phyloP scores from a whole-genome alignment of 2,888 invertebrate species.

The Athalia rosae region DNA sequence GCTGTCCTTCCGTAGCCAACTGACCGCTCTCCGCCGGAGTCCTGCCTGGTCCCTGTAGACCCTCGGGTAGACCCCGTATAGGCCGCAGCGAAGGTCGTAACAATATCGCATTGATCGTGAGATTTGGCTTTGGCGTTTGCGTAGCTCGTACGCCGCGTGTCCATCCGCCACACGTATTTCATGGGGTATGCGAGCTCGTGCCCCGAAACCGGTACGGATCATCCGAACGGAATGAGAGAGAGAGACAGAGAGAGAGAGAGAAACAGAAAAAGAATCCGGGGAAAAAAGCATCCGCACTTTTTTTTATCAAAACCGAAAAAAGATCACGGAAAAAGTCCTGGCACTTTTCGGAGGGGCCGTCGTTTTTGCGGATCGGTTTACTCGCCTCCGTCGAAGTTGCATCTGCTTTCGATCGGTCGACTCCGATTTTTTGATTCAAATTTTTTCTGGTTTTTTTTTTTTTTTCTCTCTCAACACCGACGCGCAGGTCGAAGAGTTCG shows the following conservation, averaged over 20 bases:
- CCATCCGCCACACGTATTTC: slow-evolving; percentile 20
- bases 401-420: slow-evolving; percentile 1
- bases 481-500: too few species aligned
- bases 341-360: slow-evolving; percentile 14
- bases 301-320: background rate
- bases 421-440: too few species aligned
- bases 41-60: slow-evolving; percentile 37
- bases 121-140: slow-evolving; percentile 45
- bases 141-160: slow-evolving; percentile 23
- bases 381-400: background rate
- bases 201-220: too few species aligned
- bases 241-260: background rate
- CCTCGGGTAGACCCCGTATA: slow-evolving; percentile 42
- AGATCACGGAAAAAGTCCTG: slow-evolving; percentile 11
- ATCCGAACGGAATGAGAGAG: background rate
- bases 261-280: background rate
- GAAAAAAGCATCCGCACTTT: background rate
- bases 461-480: too few species aligned
- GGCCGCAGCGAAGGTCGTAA: slow-evolving; percentile 44
- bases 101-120: slow-evolving; percentile 46
- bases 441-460: too few species aligned
- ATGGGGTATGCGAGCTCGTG: background rate
- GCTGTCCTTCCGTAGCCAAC: slow-evolving; percentile 43
- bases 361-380: background rate
- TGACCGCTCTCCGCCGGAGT: slow-evolving; percentile 35